Percentiles rank a stretch among this genome's conserved stretches.
Conservation (phyloP, 2,888 invertebrate species). For the Camponotus fellah region DNA sequence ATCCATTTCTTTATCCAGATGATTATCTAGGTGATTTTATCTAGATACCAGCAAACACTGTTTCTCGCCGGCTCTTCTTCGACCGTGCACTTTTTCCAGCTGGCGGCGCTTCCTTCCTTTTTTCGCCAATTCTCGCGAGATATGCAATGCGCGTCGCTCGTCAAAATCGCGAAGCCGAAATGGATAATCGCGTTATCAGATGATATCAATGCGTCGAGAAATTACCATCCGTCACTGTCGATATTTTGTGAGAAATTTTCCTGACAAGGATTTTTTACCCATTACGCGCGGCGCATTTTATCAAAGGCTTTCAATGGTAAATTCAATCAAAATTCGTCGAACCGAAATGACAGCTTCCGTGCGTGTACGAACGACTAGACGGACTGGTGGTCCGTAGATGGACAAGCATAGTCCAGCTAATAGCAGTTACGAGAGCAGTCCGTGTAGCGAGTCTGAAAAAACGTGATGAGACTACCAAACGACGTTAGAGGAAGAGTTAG, state of each 20-base stretch:
- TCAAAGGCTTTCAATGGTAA: slow-evolving; percentile 48
- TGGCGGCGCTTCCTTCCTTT: not conserved
- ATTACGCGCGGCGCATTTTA: slow-evolving; percentile 49
- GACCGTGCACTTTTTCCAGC: slow-evolving; percentile 16
- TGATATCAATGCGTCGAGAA: slow-evolving; percentile 31
- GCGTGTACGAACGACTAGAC: slow-evolving; percentile 18
- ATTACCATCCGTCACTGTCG: slow-evolving; percentile 27
- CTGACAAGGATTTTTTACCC: slow-evolving; percentile 37
- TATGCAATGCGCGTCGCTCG: slow-evolving; percentile 23
- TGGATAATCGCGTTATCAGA: slow-evolving; percentile 29
- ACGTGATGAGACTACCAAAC: slow-evolving; percentile 59
- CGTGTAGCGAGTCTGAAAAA: slow-evolving; percentile 39
- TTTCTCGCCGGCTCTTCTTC: slow-evolving; percentile 1
- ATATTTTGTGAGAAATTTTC: slow-evolving; percentile 32
- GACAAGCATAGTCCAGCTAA: slow-evolving; percentile 53
- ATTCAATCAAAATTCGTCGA: slow-evolving; percentile 56
- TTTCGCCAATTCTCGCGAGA: not conserved
- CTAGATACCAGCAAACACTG: too few relatives aligned
- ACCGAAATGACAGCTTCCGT: slow-evolving; percentile 36
- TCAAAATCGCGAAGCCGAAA: slow-evolving; percentile 15
- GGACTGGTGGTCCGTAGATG: slow-evolving; percentile 51
- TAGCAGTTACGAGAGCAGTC: slow-evolving; percentile 54
- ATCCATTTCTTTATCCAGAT: too few relatives aligned
- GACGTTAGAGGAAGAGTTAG: slow-evolving; percentile 46
- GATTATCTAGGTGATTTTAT: too few relatives aligned